Conservation (phyloP, 2,888 invertebrate species). For the Archaeoteleia sp. region DNA sequence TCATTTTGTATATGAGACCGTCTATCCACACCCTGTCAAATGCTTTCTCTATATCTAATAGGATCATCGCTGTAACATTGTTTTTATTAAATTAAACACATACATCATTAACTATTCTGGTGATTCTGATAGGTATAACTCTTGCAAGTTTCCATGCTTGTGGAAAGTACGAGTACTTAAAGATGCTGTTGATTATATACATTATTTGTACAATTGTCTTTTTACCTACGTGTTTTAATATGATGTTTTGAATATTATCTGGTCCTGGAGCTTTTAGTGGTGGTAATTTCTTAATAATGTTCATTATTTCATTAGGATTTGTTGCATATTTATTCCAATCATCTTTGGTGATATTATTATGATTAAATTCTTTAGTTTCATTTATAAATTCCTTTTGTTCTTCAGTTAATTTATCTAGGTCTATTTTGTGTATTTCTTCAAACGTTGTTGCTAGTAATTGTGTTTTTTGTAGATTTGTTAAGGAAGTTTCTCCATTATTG, state of each 20-base stretch:
- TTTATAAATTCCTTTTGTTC: too few relatives aligned
- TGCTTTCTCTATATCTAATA: too few relatives aligned
- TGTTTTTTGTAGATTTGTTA: too few relatives aligned
- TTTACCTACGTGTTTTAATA: slow-evolving; percentile 34
- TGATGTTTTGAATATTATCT: slow-evolving; percentile 40
- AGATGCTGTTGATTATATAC: slow-evolving; percentile 30
- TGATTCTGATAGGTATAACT: slow-evolving; percentile 55
- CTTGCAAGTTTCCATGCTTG: slow-evolving; percentile 31
- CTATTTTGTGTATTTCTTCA: too few relatives aligned
- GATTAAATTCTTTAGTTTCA: too few relatives aligned
- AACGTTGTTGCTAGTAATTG: too few relatives aligned
- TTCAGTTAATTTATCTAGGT: too few relatives aligned
- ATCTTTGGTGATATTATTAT: too few relatives aligned
- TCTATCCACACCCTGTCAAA: too few relatives aligned
- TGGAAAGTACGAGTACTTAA: slow-evolving; percentile 27
- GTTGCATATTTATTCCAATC: too few relatives aligned
- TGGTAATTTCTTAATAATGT: not conserved
- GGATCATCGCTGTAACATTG: slow-evolving; percentile 56
- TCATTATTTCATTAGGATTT: too few relatives aligned
- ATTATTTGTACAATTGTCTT: slow-evolving; percentile 30
- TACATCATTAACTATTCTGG: slow-evolving; percentile 58
- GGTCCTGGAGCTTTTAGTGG: slow-evolving; percentile 24
- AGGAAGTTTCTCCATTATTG: too few relatives aligned
- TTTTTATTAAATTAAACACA: slow-evolving; percentile 57
- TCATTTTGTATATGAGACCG: slow-evolving; percentile 68